Percentiles rank a stretch among this genome's conserved stretches.
Conservation (phyloP, 2,797 vertebrate genomes). For the Clarias laeviceps region DNA sequence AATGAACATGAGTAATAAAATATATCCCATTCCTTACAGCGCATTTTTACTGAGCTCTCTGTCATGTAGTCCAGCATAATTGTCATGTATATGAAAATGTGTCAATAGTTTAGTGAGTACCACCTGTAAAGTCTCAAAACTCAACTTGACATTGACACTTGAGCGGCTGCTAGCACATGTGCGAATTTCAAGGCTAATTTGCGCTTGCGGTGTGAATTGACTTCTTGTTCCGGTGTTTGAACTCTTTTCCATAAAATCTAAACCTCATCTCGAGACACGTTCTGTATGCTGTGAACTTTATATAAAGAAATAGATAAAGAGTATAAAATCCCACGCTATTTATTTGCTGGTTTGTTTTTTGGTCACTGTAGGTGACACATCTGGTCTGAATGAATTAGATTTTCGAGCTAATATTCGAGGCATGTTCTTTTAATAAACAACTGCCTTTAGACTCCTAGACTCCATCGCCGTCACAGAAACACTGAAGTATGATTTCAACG, state of each 20-base stretch:
- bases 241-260: neutral
- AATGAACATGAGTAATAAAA: too few species aligned
- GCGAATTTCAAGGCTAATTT: too few species aligned
- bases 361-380: neutral
- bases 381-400: neutral
- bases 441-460: neutral
- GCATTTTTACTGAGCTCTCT: too few species aligned
- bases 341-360: neutral
- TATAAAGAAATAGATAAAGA: too few species aligned
- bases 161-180: too few species aligned
- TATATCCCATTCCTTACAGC: too few species aligned
- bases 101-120: too few species aligned
- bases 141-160: too few species aligned
- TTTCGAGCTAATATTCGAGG: neutral
- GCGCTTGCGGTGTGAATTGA: too few species aligned
- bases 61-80: too few species aligned
- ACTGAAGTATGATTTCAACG: neutral
- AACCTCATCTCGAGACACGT: neutral
- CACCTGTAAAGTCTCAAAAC: too few species aligned
- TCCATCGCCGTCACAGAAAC: neutral
- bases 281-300: neutral
- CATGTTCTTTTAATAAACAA: neutral
- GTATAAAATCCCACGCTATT: neutral
- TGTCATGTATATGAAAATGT: too few species aligned
- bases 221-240: neutral